These are phyloP conservation scores for Chamaetylas fuelleborni DNA, from an alignment of 2,113 vertebrate species.

Conservation along the genomic window DNA sequence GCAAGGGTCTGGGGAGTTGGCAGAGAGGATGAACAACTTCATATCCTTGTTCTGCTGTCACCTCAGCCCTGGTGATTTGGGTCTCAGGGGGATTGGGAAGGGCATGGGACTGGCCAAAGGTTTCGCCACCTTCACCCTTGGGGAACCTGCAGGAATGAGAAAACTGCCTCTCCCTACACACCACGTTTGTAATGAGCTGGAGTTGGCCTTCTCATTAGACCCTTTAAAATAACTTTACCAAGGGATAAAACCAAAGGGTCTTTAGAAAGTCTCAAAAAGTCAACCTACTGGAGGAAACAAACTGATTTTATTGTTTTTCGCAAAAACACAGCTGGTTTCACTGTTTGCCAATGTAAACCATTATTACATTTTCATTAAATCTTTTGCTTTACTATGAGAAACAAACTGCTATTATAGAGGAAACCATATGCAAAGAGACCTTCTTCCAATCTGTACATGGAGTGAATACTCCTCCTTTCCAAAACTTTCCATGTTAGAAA, in stretches of 20 bases:
- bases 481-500: not conserved
- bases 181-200: not conserved
- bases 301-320: not conserved
- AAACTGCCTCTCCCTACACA: not conserved
- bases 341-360: not conserved
- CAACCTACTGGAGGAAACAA: not conserved
- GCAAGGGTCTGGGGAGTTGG: no score
- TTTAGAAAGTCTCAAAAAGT: not conserved
- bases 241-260: not conserved
- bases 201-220: not conserved
- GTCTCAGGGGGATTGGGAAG: not conserved
- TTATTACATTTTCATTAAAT: conserved; percentile 23
- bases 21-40: not conserved
- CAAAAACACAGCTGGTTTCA: not conserved
- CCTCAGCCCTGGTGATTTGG: not conserved
- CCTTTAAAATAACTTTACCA: not conserved
- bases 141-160: not conserved
- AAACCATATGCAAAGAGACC: not conserved
- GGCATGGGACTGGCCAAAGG: rapidly evolving
- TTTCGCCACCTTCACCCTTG: not conserved
- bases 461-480: not conserved
- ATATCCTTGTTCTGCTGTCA: not conserved
- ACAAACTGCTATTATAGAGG: not conserved
- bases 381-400: not conserved
- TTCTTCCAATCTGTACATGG: not conserved